A percentile compares a stretch with the other conserved stretches of the same genome.
phyloP scores from a whole-genome alignment of 2,797 vertebrate species.

The Sciurus carolinensis region DNA sequence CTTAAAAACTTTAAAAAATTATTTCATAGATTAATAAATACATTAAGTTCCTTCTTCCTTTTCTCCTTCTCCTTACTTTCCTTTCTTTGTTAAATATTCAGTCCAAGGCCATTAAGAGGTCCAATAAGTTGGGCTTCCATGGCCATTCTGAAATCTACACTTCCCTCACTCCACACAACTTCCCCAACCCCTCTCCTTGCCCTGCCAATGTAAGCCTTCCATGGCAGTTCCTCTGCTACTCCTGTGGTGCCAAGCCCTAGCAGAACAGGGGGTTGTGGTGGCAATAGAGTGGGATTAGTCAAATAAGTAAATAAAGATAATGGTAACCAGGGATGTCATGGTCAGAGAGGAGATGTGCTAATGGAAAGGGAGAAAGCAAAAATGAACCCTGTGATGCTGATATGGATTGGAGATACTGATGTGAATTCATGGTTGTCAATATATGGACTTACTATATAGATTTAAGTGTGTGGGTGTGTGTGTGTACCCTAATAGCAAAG shows the following conservation, averaged over 20 bases:
- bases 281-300: neutral
- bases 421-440: neutral
- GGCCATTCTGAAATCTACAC: neutral
- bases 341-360: neutral
- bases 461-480: neutral
- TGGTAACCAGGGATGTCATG: neutral
- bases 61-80: neutral
- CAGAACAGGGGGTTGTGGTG: neutral
- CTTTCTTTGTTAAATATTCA: neutral
- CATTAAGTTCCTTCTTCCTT: neutral
- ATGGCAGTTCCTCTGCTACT: neutral
- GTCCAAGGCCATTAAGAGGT: neutral
- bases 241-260: neutral
- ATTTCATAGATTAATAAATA: constrained; percentile 35
- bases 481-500: neutral
- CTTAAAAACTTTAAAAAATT: constrained; percentile 34
- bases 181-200: neutral
- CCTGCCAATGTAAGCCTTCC: too few species aligned
- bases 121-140: neutral
- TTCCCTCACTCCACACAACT: neutral
- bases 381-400: neutral
- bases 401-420: neutral
- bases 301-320: neutral
- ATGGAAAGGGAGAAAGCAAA: neutral
- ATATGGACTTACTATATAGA: neutral